These are phyloP conservation scores for Hermodice carunculata DNA, from an alignment of 2,888 invertebrate species.

Conservation along the genomic window DNA sequence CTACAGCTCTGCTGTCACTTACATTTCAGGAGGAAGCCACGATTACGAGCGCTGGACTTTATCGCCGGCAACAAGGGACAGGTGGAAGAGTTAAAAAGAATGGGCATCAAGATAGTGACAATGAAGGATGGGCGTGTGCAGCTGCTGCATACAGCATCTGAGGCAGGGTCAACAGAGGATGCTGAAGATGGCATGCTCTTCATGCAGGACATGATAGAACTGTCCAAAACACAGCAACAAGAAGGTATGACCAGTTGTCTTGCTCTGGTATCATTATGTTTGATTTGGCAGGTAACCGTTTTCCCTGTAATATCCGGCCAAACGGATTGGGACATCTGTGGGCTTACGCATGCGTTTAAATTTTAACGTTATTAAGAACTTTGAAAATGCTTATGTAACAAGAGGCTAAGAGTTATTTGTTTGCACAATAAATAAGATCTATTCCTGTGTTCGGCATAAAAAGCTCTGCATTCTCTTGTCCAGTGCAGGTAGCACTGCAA, in stretches of 20 bases:
- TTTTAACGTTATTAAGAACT: too few species aligned
- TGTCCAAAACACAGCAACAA: constrained; percentile 77
- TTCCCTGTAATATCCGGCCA: too few species aligned
- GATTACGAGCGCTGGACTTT: constrained; percentile 71
- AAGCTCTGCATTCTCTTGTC: too few species aligned
- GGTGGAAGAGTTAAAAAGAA: constrained; percentile 86
- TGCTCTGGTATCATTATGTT: background rate
- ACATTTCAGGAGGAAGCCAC: constrained; percentile 35
- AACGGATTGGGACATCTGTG: too few species aligned
- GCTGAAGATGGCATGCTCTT: constrained; percentile 94
- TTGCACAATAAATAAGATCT: too few species aligned
- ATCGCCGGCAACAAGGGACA: constrained; percentile 89
- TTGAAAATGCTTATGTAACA: too few species aligned
- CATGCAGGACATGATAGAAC: constrained; percentile 97
- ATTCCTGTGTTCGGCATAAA: too few species aligned
- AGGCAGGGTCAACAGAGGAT: constrained; percentile 85
- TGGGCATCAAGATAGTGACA: constrained; percentile 94
- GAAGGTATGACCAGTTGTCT: constrained; percentile 45
- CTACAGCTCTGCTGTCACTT: too few species aligned
- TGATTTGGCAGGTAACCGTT: too few species aligned
- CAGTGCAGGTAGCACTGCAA: too few species aligned
- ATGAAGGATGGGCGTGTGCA: constrained; percentile 92
- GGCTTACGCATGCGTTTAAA: too few species aligned
- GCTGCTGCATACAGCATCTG: constrained; percentile 83
- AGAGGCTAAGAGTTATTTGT: too few species aligned